These are phyloP conservation scores for Tachysurus vachellii DNA, from an alignment of 2,113 vertebrate species.

Conservation along the genomic window DNA sequence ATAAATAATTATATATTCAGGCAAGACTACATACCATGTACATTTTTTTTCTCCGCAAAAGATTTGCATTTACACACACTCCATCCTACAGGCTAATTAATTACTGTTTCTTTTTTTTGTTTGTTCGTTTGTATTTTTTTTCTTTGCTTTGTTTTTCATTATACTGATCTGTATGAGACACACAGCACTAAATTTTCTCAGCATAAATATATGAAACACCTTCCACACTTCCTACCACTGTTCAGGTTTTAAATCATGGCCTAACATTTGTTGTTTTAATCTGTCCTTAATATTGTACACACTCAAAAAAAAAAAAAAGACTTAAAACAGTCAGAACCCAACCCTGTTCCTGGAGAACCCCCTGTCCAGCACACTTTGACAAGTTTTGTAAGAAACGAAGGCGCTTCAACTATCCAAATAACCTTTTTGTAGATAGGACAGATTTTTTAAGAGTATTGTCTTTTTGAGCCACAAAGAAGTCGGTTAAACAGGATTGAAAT, in stretches of 20 bases:
- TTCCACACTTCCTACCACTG: no score
- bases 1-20: no score
- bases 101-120: not conserved
- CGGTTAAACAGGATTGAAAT: not conserved
- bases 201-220: not conserved
- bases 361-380: not conserved
- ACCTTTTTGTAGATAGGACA: not conserved
- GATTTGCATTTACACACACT: not conserved
- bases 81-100: not conserved
- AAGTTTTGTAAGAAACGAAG: not conserved
- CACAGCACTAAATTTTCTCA: not conserved
- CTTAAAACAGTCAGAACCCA: not conserved
- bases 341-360: not conserved
- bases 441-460: not conserved
- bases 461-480: not conserved
- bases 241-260: constrained; percentile 2
- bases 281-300: not conserved
- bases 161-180: not conserved
- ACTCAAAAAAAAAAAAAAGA: not conserved
- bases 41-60: not conserved
- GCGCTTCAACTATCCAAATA: not conserved
- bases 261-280: not conserved
- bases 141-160: not conserved
- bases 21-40: not conserved
- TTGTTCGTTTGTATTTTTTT: not conserved